Conservation (phyloP, 2,888 invertebrate species). For the Chrysolina americana region DNA sequence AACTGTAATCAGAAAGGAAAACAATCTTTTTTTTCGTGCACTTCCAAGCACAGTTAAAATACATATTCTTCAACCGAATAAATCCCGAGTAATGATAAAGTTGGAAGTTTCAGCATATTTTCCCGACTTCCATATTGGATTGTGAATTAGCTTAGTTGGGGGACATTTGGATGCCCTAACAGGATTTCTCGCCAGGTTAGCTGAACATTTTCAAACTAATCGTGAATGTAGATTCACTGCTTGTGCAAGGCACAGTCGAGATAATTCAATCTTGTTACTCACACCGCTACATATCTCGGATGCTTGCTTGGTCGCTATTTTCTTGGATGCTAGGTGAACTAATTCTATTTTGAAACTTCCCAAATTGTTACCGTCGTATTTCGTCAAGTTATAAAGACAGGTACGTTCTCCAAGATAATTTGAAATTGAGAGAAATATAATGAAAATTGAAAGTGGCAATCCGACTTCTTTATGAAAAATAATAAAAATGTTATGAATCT, state of each 20-base stretch:
- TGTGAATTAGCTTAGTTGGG: neutral
- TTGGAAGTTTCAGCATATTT: neutral
- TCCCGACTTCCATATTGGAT: slow-evolving; percentile 7
- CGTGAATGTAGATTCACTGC: neutral
- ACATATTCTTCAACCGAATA: neutral
- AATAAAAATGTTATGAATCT: no score
- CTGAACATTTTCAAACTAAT: slow-evolving; percentile 17
- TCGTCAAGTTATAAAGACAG: neutral
- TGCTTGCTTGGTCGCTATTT: neutral
- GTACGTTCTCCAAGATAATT: no score
- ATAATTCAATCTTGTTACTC: slow-evolving; percentile 24
- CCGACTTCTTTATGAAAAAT: no score
- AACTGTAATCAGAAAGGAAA: no score
- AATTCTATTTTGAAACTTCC: neutral
- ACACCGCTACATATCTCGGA: neutral
- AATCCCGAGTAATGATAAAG: neutral
- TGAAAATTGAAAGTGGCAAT: no score
- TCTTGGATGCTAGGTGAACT: neutral
- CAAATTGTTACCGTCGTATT: neutral
- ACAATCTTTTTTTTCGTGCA: no score
- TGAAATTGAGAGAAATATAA: no score
- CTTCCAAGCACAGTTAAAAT: no score
- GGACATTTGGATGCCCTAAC: slow-evolving; percentile 19
- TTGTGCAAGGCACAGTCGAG: slow-evolving; percentile 3
- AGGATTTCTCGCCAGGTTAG: slow-evolving; percentile 5